phyloP scores from a whole-genome alignment of 2,888 invertebrate genomes.

The Ormyrus thymus region DNA sequence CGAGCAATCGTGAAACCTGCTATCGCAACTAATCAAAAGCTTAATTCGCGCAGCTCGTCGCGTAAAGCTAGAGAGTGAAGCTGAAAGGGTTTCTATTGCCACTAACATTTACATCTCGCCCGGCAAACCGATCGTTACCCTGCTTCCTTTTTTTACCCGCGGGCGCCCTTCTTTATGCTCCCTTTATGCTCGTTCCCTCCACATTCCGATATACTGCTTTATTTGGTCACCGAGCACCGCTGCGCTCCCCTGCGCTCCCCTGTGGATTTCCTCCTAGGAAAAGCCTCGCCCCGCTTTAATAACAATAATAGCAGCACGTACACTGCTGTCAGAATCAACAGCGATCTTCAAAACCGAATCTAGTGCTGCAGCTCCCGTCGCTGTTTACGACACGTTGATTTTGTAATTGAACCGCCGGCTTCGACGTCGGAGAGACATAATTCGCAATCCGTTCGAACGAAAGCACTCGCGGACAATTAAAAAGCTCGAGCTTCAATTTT shows the following conservation, averaged over 20 bases:
- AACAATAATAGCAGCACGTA: conserved; percentile 12
- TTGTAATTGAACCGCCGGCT: conserved; percentile 38
- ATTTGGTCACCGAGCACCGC: neutral
- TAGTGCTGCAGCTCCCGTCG: neutral
- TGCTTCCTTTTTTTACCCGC: neutral
- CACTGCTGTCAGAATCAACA: neutral
- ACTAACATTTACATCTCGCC: conserved; percentile 41
- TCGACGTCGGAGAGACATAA: conserved; percentile 23
- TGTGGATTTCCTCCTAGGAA: too few relatives aligned
- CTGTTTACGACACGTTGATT: conserved; percentile 34
- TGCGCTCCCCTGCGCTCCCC: neutral
- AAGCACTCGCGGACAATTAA: neutral
- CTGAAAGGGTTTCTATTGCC: conserved; percentile 22
- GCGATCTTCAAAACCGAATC: conserved; percentile 14
- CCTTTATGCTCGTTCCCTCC: neutral
- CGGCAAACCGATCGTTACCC: conserved; percentile 39
- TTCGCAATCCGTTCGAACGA: conserved; percentile 1
- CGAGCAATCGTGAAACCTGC: conserved; percentile 51
- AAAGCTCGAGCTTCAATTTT: neutral
- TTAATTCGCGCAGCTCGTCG: conserved; percentile 38
- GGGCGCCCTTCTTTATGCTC: too few relatives aligned
- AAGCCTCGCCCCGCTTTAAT: neutral
- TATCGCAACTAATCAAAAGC: conserved; percentile 57
- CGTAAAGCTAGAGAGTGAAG: neutral
- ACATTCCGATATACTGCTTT: too few relatives aligned